Evolutionary conservation across 1,140 invertebrate species (phyloP).

Genomic region (Sipha flava): DNA sequence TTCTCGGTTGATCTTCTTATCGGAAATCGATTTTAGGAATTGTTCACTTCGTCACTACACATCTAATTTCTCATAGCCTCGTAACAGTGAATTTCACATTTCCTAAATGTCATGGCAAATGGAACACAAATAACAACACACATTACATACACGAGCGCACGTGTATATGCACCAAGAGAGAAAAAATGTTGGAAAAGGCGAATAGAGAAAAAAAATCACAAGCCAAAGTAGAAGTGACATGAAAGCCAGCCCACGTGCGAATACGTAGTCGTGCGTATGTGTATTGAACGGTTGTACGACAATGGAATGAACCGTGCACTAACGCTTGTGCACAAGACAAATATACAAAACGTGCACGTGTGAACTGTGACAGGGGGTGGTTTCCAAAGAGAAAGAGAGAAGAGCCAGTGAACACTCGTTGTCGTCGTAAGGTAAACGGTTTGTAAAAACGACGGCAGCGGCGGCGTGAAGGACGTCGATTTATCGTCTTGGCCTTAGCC

Average conservation of each 20-base stretch:
- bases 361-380: neutral
- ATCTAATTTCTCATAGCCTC: too few relatives aligned
- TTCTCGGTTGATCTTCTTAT: too few relatives aligned
- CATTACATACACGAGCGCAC: too few relatives aligned
- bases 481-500: slow-evolving; percentile 11
- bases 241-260: neutral
- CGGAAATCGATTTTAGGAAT: too few relatives aligned
- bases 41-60: too few relatives aligned
- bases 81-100: too few relatives aligned
- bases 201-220: neutral
- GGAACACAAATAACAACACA: too few relatives aligned
- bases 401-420: neutral
- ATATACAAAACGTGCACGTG: neutral
- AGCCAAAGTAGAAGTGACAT: neutral
- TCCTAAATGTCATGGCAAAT: too few relatives aligned
- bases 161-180: too few relatives aligned
- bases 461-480: neutral
- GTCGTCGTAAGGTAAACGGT: neutral
- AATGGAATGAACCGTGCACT: too few relatives aligned
- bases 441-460: neutral
- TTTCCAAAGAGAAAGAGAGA: neutral
- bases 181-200: too few relatives aligned
- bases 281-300: too few relatives aligned
- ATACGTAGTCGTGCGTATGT: neutral
- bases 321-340: neutral